Conservation (phyloP, 2,888 invertebrate genomes). For the Bellardia bayeri region DNA sequence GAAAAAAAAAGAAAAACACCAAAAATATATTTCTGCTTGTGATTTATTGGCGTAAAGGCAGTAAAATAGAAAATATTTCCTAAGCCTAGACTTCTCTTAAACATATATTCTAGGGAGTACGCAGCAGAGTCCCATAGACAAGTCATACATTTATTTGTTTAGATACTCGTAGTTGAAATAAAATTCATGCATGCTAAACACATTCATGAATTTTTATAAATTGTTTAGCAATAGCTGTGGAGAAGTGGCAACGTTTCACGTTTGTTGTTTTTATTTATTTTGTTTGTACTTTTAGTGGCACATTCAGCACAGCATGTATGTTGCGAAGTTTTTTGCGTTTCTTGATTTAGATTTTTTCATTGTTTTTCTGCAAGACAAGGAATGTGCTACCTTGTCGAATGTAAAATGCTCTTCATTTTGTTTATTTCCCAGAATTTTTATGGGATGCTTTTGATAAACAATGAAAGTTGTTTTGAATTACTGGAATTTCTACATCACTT, state of each 20-base stretch:
- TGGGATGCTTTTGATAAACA: background rate
- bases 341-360: constrained; percentile 3
- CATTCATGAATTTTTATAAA: constrained; percentile 67
- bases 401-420: background rate
- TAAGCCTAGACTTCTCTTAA: constrained; percentile 52
- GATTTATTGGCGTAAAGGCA: constrained; percentile 71
- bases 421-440: background rate
- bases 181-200: constrained; percentile 57
- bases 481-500: too few relatives aligned
- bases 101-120: constrained; percentile 1
- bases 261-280: background rate
- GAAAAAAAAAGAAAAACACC: constrained; percentile 55
- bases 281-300: background rate
- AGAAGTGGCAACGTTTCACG: constrained; percentile 33
- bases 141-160: background rate
- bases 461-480: too few relatives aligned
- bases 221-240: constrained; percentile 50
- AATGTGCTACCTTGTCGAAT: background rate
- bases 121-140: background rate
- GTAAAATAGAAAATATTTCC: constrained; percentile 67
- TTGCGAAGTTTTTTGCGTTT: background rate
- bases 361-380: background rate
- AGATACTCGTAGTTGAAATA: constrained; percentile 18
- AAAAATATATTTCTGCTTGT: constrained; percentile 63
- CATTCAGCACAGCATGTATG: constrained; percentile 52